Conservation (phyloP, 2,113 vertebrate species). For the Dromas ardeola region DNA sequence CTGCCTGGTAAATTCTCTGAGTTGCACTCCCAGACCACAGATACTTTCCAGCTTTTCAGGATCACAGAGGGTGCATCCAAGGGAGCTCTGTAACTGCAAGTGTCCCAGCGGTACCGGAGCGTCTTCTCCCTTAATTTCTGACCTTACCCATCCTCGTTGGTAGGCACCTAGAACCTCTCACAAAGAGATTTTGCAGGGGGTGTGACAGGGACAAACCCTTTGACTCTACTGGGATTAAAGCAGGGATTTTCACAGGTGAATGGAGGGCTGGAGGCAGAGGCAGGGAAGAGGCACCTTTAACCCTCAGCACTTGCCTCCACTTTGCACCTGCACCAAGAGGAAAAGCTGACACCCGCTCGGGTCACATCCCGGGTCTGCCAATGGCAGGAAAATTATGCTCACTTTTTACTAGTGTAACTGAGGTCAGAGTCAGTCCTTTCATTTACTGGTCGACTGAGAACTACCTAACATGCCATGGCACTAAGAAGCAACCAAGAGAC, state of each 20-base stretch:
- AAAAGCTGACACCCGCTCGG: background rate
- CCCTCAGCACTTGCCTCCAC: background rate
- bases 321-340: background rate
- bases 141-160: no score
- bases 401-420: background rate
- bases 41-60: background rate
- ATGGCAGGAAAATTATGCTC: background rate
- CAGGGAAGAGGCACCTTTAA: background rate
- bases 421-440: background rate
- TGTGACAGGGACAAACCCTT: background rate
- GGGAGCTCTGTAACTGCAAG: fast-evolving
- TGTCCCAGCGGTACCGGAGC: fast-evolving
- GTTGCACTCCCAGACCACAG: background rate
- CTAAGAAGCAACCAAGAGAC: background rate
- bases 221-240: background rate
- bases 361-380: background rate
- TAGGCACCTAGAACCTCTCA: background rate
- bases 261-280: background rate
- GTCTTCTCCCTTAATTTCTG: background rate
- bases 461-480: background rate
- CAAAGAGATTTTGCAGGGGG: background rate
- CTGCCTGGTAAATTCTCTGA: background rate
- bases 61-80: background rate
- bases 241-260: background rate
- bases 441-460: background rate